phyloP scores from a whole-genome alignment of 2,113 vertebrate species.

The Cebidichthys violaceus region DNA sequence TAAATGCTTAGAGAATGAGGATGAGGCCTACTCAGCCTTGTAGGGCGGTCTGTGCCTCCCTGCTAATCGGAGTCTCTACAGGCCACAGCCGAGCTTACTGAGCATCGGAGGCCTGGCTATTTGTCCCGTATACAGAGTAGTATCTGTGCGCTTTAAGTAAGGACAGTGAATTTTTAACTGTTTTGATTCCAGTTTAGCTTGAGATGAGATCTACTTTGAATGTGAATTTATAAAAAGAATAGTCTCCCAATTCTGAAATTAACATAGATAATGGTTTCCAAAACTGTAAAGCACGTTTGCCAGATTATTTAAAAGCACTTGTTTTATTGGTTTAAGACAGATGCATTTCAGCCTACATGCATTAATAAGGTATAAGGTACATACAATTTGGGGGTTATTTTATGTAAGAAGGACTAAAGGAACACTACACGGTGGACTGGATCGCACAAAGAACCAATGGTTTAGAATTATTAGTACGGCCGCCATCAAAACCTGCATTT shows the following conservation, averaged over 20 bases:
- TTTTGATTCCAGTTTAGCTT: conserved; percentile 10
- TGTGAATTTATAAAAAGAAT: neutral
- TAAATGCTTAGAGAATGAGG: conserved; percentile 49
- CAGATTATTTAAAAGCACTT: neutral
- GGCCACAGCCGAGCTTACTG: conserved; percentile 55
- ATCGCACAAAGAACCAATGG: neutral
- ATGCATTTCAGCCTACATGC: neutral
- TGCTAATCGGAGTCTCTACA: conserved; percentile 58
- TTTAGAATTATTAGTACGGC: neutral
- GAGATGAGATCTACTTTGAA: neutral
- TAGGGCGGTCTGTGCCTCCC: conserved; percentile 54
- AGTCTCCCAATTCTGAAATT: neutral
- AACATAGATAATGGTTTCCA: neutral
- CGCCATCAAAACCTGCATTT: neutral
- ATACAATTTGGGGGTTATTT: neutral
- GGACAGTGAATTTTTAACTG: neutral
- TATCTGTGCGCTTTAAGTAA: neutral
- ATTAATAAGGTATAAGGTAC: neutral
- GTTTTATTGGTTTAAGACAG: conserved; percentile 1
- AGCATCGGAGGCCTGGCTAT: conserved; percentile 53
- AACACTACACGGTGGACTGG: neutral
- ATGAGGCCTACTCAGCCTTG: conserved; percentile 66
- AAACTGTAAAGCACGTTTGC: neutral
- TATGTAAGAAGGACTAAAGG: neutral
- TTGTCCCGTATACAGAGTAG: conserved; percentile 11